phyloP scores from a whole-genome alignment of 1,140 invertebrate species.

The Lerema accius region DNA sequence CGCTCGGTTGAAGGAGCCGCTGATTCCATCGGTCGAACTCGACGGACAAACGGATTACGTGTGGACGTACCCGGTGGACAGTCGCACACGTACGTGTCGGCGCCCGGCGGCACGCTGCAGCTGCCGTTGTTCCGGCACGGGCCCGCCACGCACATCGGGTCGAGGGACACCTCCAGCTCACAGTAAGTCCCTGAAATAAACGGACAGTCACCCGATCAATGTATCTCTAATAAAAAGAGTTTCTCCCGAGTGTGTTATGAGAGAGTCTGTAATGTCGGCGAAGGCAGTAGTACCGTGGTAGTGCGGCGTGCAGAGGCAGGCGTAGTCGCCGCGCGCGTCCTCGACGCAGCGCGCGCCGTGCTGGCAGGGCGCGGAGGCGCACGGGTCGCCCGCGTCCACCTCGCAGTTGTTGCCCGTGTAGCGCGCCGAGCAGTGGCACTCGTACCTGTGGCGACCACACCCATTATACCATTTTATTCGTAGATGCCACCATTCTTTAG shows the following conservation, averaged over 20 bases:
- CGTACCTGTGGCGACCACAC: too few species aligned
- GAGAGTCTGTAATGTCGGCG: too few species aligned
- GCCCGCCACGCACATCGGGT: constrained; percentile 88
- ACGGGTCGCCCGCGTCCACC: constrained; percentile 89
- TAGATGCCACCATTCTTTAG: too few species aligned
- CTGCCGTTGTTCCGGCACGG: constrained; percentile 89
- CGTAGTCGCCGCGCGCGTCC: constrained; percentile 89
- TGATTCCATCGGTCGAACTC: not conserved
- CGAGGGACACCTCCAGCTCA: constrained; percentile 88
- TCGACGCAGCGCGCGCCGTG: constrained; percentile 90
- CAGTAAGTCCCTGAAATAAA: constrained; percentile 86
- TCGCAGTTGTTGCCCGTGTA: constrained; percentile 94
- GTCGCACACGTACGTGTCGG: constrained; percentile 83
- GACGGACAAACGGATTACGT: not conserved
- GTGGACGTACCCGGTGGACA: constrained; percentile 82
- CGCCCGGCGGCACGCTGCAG: constrained; percentile 84
- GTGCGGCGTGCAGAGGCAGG: constrained; percentile 88
- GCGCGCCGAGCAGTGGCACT: constrained; percentile 90
- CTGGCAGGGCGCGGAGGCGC: constrained; percentile 87
- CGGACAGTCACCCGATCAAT: too few species aligned
- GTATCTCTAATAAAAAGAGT: too few species aligned
- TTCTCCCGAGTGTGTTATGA: too few species aligned
- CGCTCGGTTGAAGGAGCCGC: not conserved
- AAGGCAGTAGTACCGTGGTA: too few species aligned
- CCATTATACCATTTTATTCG: too few species aligned